Percentiles rank a stretch among this genome's conserved stretches.
Conservation (phyloP, 2,888 invertebrate species). For the Ceramica pisi region DNA sequence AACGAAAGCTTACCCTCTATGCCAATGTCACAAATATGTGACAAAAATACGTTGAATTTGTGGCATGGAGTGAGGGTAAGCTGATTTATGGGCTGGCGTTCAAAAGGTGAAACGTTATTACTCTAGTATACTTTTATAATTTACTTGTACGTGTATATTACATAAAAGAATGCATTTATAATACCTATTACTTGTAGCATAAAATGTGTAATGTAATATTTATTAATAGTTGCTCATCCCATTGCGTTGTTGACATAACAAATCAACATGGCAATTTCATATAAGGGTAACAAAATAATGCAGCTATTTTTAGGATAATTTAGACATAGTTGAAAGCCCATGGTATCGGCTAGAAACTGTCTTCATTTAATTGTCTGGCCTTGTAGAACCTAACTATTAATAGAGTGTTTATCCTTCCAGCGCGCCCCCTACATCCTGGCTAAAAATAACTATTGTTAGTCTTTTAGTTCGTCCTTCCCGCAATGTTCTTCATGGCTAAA, state of each 20-base stretch:
- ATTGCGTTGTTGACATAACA: conserved; percentile 11
- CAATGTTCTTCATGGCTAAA: not conserved
- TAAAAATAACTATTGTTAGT: conserved; percentile 14
- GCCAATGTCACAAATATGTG: too few species aligned
- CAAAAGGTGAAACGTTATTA: too few species aligned
- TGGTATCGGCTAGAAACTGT: not conserved
- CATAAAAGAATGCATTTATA: not conserved
- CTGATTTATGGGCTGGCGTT: too few species aligned
- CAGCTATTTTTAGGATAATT: not conserved
- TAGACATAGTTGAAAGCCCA: too few species aligned
- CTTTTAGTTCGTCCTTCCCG: not conserved
- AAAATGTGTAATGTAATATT: conserved; percentile 18
- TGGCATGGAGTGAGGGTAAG: too few species aligned
- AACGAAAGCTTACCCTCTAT: too few species aligned
- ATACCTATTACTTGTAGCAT: conserved; percentile 2
- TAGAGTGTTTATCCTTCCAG: too few species aligned
- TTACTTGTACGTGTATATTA: too few species aligned
- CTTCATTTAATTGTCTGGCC: not conserved
- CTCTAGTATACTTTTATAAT: too few species aligned
- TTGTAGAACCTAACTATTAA: not conserved
- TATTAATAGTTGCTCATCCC: conserved; percentile 10
- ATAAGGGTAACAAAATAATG: too few species aligned
- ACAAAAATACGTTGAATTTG: too few species aligned
- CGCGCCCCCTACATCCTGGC: not conserved
- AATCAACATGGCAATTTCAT: not conserved